Conservation (phyloP, 2,797 vertebrate species). For the Myotis vivesi region DNA sequence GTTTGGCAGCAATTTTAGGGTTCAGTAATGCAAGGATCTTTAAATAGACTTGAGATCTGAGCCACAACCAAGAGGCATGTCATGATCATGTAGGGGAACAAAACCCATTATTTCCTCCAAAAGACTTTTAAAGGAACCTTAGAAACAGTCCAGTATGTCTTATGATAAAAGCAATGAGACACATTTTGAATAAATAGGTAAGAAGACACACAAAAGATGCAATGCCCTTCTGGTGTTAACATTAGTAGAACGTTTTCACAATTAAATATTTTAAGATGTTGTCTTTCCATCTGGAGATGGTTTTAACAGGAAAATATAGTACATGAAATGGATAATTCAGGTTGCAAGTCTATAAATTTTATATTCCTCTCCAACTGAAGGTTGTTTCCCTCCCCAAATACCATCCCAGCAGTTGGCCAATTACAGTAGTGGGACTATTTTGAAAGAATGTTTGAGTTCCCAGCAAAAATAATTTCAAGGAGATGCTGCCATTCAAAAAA, state of each 20-base stretch:
- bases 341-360: conserved; percentile 63
- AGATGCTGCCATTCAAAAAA: conserved; percentile 66
- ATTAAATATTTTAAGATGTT: conserved; percentile 29
- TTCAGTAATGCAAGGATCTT: conserved; percentile 17
- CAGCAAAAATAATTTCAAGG: conserved; percentile 72
- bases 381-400: conserved; percentile 61
- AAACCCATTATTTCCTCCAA: conserved; percentile 44
- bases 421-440: conserved; percentile 51
- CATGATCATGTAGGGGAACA: background rate
- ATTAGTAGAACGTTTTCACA: conserved; percentile 62
- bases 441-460: conserved; percentile 67
- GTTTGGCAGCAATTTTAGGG: conserved; percentile 41
- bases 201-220: conserved; percentile 55
- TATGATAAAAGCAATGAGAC: conserved; percentile 24
- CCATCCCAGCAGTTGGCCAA: conserved; percentile 48
- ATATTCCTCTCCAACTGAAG: conserved; percentile 48
- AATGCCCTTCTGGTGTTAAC: conserved; percentile 26
- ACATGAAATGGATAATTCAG: conserved; percentile 50
- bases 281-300: conserved; percentile 59
- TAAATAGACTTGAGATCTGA: conserved; percentile 48
- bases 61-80: background rate
- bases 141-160: conserved; percentile 36
- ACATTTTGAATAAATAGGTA: conserved; percentile 52
- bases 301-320: conserved; percentile 66
- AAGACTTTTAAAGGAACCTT: conserved; percentile 52